These are phyloP conservation scores for Falco columbarius DNA, from an alignment of 2,797 vertebrate species.

Conservation along the genomic window DNA sequence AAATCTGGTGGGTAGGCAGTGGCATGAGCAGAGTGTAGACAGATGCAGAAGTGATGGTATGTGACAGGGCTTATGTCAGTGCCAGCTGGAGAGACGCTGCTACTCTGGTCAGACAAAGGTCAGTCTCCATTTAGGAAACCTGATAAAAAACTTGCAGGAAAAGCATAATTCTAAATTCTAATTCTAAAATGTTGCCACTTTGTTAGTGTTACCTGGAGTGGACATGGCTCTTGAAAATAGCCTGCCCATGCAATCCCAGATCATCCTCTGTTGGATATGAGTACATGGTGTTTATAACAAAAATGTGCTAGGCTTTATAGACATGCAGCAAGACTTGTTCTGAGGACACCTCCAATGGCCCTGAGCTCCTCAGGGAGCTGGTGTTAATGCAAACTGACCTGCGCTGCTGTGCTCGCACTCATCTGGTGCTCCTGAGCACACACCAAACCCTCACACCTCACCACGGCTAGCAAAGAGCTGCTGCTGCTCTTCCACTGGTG, in stretches of 20 bases:
- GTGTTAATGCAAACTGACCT: accelerated
- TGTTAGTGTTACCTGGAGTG: neutral
- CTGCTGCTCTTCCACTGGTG: neutral
- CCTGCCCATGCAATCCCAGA: accelerated
- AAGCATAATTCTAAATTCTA: neutral
- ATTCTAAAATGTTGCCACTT: neutral
- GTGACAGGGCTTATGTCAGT: accelerated
- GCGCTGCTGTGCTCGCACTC: accelerated
- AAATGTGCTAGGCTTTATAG: neutral
- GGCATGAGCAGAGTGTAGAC: accelerated
- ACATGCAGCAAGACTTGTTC: neutral
- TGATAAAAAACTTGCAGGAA: neutral
- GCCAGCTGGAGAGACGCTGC: neutral
- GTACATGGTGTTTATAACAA: neutral
- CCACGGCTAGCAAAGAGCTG: accelerated
- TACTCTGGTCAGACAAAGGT: neutral
- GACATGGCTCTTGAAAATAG: neutral
- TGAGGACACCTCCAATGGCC: accelerated
- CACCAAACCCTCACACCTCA: accelerated
- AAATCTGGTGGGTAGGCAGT: accelerated
- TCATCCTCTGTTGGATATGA: accelerated
- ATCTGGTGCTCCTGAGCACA: accelerated
- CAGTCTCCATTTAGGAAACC: neutral
- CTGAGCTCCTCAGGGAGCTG: neutral
- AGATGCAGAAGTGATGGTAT: neutral